Evolutionary conservation across 2,113 vertebrate species (phyloP), one percentile per base, ranked within the genome.

Genomic region (Speoplatyrhinus poulsoni): DNA sequence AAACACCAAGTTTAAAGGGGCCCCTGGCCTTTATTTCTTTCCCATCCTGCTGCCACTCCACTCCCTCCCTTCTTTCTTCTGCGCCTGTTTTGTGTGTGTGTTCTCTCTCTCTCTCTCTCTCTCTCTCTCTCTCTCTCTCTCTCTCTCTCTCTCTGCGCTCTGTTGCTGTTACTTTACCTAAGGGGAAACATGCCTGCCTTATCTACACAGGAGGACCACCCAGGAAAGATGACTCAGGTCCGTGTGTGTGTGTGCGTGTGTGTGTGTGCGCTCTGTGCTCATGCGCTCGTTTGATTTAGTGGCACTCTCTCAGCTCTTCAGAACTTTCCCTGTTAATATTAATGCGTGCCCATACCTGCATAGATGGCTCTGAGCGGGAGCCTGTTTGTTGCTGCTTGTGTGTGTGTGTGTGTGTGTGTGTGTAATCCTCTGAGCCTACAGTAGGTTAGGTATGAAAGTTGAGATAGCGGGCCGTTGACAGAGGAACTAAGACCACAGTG

Each of bases 161-260:
- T 89, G 81, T 89, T 90, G 86, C 89, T 90, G 90, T 88, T 86
- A 84, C 85, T 89, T 89, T 79, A 88, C 92, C 91, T 87, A 62
- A 81, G 91, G 89, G 91, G 89, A 90, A 89, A 89, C 87, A 85
- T 87, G 82, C 87, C 88, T 83, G 77, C 79, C 90, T 93, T 92
- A 92, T 93, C 91, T 91, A 86, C 79, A 71, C 84, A 83, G 83
- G 74, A 87, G 84, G 92, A 93, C 92, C 93, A 93, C 92, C 92
- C 91, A 92, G 87, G 90, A 89, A 88, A 88, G 78, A 87, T 89
- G 88, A 89, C 85, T 89, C 80, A 79, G 82, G 87, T 67, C 74
- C 70, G 67, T 66, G 69, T 26, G 73, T 41, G 68, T 49, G 50
- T 56, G 49, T 10, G 19, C 57, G 58, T 56, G 60, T 54, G 16